Base-by-base conservation (phyloP, 2,888 invertebrate genomes). In the Hydraecia micacea region DNA sequence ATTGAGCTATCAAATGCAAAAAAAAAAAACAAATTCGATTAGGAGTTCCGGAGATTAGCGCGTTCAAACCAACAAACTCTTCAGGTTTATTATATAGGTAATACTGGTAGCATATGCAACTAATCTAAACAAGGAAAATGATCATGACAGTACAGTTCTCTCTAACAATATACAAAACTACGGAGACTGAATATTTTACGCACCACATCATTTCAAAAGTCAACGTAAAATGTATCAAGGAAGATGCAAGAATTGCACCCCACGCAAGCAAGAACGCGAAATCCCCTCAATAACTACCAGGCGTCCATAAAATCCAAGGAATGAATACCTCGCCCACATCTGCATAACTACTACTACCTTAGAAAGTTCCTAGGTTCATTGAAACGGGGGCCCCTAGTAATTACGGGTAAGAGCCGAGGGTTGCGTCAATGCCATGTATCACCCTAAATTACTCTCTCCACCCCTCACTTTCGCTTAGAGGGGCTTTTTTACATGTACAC, bases 401-500 rank as follows among this genome's bases (percentile, higher is more conserved):
- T 92, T 91, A 92, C 90, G 85, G 80, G 74, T 86, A 79, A 86
- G 77, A 87, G 82, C 73, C 80, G 89, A 89, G 92, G 90, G 91
- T 87, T 90, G 86, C 91, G 89, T 90, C 91, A 89, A 90, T 91
- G 89, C 92, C 90, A 89, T 92, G 92, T 93, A 95, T 94, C 95
- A 94, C 94, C 95, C 94, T 93, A 95, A 95, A 95, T 95, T 95
- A 93, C 94, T 94, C 93, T 93, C 91, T 93, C 91, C 92, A 86
- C 93, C 94, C 95, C 87, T 86, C 85, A 84, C 86, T 91, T 90
- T 83, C 88, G 86, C 89, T 87, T 76, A 85, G 86, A 89, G 91
- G 92, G 87, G 87, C 80, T 91, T 91, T 93, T 93, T 92, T 91
- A 87, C 89, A 86, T 86, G 83, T 84, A 90, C 85, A 91, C 94